Evolutionary conservation across 2,797 vertebrate species (phyloP).

Genomic region (Lutra lutra): DNA sequence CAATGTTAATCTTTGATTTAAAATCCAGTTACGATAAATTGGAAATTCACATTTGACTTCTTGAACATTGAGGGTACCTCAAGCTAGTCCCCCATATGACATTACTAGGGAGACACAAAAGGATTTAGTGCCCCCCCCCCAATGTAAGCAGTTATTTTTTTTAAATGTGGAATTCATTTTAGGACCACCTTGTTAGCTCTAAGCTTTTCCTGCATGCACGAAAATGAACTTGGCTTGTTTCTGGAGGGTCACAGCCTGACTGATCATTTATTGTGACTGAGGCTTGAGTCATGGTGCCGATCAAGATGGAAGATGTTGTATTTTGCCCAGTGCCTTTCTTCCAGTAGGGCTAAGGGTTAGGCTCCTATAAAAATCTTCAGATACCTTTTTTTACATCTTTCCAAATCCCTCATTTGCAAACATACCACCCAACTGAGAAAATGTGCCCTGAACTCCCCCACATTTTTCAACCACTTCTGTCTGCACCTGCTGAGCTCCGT

Average conservation of each 20-base stretch:
- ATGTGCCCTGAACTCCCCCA: background rate
- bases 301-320: background rate
- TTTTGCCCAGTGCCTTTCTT: background rate
- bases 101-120: background rate
- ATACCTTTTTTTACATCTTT: background rate
- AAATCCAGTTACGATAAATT: background rate
- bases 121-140: background rate
- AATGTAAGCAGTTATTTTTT: background rate
- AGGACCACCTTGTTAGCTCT: background rate
- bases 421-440: background rate
- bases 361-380: background rate
- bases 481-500: background rate
- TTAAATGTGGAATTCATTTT: background rate
- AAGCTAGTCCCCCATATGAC: background rate
- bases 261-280: background rate
- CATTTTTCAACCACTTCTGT: background rate
- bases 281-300: background rate
- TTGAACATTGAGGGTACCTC: background rate
- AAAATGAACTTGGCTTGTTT: background rate
- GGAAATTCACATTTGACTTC: background rate
- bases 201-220: background rate
- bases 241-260: background rate
- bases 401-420: background rate
- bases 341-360: fast-evolving
- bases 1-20: background rate